These are phyloP conservation scores for Heterodera schachtii DNA, from an alignment of 1,140 invertebrate genomes.

Conservation along the genomic window DNA sequence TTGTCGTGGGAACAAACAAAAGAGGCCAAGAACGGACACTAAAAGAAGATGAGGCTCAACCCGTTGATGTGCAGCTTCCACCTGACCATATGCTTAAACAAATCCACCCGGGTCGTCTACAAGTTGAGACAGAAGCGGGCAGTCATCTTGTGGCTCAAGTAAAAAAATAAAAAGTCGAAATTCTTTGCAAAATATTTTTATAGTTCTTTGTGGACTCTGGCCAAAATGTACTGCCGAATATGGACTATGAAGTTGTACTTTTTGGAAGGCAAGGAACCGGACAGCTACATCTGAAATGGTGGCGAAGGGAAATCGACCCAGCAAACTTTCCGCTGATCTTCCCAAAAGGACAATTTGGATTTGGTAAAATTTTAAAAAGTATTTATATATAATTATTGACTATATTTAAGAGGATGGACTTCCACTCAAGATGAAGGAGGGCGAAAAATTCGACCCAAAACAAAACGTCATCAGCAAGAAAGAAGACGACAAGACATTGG, in stretches of 20 bases:
- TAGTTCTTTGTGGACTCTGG: not conserved
- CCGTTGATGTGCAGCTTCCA: not conserved
- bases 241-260: not conserved
- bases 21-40: not conserved
- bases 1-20: not conserved
- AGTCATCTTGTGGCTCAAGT: constrained; percentile 18
- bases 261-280: not conserved
- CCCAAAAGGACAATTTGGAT: not conserved
- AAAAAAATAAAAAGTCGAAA: not conserved
- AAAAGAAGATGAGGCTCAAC: not conserved
- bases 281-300: not conserved
- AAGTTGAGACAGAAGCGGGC: not conserved
- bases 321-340: not conserved
- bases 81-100: not conserved
- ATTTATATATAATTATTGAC: not conserved
- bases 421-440: not conserved
- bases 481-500: not conserved
- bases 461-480: not conserved
- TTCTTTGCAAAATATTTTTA: not conserved
- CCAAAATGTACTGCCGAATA: not conserved
- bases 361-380: not conserved
- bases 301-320: not conserved
- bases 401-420: constrained; percentile 4
- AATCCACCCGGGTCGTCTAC: not conserved
- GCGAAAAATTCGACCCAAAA: not conserved